Evolutionary conservation across 2,888 invertebrate species (phyloP).

Genomic region (Chloroclystis v-ata): DNA sequence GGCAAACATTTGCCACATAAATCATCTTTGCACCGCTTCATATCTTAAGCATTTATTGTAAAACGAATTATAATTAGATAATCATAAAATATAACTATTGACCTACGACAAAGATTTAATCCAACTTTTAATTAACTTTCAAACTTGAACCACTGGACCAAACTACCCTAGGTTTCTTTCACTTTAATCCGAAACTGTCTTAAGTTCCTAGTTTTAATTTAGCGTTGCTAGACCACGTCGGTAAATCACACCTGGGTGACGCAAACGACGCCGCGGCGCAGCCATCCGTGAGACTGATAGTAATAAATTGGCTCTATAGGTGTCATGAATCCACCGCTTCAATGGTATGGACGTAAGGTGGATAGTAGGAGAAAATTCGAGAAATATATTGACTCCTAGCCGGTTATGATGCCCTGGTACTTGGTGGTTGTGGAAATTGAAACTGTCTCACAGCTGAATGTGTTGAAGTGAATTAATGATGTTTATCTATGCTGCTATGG

Average conservation of each 20-base stretch:
- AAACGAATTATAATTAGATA: too few species aligned
- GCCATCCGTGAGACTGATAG: slow-evolving; percentile 57
- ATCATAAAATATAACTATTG: too few species aligned
- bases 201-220: slow-evolving; percentile 48
- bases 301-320: slow-evolving; percentile 46
- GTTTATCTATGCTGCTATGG: too few species aligned
- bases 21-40: too few species aligned
- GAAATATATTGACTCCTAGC: too few species aligned
- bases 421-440: too few species aligned
- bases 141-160: neutral
- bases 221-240: slow-evolving; percentile 45
- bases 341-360: slow-evolving; percentile 37
- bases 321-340: slow-evolving; percentile 40
- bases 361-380: slow-evolving; percentile 4
- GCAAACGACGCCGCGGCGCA: slow-evolving; percentile 45
- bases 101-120: too few species aligned
- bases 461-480: too few species aligned
- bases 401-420: too few species aligned
- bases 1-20: too few species aligned
- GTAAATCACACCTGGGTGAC: slow-evolving; percentile 63
- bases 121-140: neutral
- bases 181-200: slow-evolving; percentile 16
- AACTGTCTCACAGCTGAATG: too few species aligned
- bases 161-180: neutral
- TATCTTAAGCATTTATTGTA: too few species aligned